Base-by-base conservation (phyloP, 2,888 invertebrate genomes). In the Diarsia mendica region DNA sequence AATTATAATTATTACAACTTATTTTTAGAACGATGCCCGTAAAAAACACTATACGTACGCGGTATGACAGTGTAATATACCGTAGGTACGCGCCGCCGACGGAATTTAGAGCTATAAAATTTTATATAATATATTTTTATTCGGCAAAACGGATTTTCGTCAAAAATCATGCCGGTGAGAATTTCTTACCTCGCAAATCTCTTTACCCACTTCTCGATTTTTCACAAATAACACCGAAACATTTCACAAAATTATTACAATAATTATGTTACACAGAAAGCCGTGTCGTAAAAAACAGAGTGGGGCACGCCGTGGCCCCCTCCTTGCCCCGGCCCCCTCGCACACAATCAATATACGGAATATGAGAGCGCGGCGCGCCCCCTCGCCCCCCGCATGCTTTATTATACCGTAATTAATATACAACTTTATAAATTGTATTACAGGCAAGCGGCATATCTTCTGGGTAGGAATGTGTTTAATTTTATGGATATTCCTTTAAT, bases 251-350 rank as follows among this genome's bases (percentile, higher is more conserved):
- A 96, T 95, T 96, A 95, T 95, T 93, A 96, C 95, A 95, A 95
- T 95, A 96, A 96, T 96, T 95, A 96, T 96, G 96, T 96, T 96
- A 96, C 96, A 96, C 96, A 96, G 96, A 96, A 96, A 96, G 96
- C 96, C 95, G 96, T 96, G 96, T 96, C 96, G 96, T 96, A 96
- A 96, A 96, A 96, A 95, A 96, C 96, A 96, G 96, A 96, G 96
- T 96, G 96, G 96, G 96, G 96, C 96, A 96, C 96, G 96, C 96
- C 95, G 95, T 96, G 94, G 96, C 96, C 96, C 96, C 96, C 96
- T 95, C 96, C 94, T 94, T 93, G 91, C 94, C 95, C 95, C 95
- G 94, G 94, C 95, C 95, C 96, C 96, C 96, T 95, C 96, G 96
- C 96, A 95, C 96, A 96, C 96, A 96, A 96, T 96, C 96, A 96